phyloP scores from a whole-genome alignment of 2,888 invertebrate species.

The Meloe dianella region DNA sequence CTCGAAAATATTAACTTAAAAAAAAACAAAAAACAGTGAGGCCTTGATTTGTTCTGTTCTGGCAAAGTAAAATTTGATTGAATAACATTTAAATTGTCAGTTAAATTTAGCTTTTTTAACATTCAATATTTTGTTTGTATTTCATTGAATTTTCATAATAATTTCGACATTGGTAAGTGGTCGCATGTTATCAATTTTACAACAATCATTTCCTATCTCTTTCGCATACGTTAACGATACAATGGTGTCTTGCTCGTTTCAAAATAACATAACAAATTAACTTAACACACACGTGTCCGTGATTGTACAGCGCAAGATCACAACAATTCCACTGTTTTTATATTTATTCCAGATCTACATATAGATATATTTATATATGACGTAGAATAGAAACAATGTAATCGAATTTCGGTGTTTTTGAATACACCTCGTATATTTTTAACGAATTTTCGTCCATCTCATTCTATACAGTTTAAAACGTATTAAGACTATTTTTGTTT shows the following conservation, averaged over 20 bases:
- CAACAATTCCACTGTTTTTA: slow-evolving; percentile 47
- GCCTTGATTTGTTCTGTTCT: neutral
- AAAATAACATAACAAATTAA: slow-evolving; percentile 42
- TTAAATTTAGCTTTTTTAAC: too few relatives aligned
- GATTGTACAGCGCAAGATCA: slow-evolving; percentile 48
- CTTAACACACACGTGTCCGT: slow-evolving; percentile 47
- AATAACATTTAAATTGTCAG: too few relatives aligned
- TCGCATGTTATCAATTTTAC: neutral
- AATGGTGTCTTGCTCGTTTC: neutral
- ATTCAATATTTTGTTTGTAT: slow-evolving; percentile 2
- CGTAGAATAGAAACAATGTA: slow-evolving; percentile 30
- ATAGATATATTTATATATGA: neutral
- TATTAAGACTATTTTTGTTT: neutral
- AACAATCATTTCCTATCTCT: neutral
- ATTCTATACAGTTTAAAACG: neutral
- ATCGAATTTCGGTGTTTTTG: neutral
- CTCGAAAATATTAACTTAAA: neutral
- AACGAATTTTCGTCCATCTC: neutral
- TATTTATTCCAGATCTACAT: neutral
- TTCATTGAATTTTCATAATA: too few relatives aligned
- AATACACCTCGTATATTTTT: neutral
- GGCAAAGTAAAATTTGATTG: slow-evolving; percentile 29
- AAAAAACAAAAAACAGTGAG: neutral
- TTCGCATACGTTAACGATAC: neutral
- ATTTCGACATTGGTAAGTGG: neutral